Base-by-base conservation (phyloP, 1,140 invertebrate genomes). In the Teleopsis dalmanni region DNA sequence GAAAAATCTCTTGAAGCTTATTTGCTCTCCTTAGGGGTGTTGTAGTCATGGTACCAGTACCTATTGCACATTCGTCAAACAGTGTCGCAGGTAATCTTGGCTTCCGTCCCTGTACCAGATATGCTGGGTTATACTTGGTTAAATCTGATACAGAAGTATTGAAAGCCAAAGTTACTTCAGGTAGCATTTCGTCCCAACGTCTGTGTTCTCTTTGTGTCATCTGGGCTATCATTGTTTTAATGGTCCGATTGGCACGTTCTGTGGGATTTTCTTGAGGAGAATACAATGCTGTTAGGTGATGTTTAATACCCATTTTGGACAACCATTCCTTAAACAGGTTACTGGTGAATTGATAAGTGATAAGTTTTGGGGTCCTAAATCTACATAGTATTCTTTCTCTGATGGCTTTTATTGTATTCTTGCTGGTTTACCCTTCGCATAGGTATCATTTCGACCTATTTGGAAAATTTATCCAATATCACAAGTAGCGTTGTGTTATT, bases 141-240 rank as follows among this genome's bases (percentile, higher is more conserved):
- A 22, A 27, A 14, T 22, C 23, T 9, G 19, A 22, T 25, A 26
- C 16, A 16, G 22, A 11, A 13, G 40, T 22, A 18, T 42, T 42
- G 4, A 42, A 9, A 14, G 40, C 40, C 11, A 42, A 25, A 9
- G 25, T 13, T 27, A 42, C 6, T 14, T 42, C 40, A 14, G 40
- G 22, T 27, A 43, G 23, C 8, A 10, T 4, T n/a, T 42, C 40
- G 21, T 42, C 40, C 40, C 40, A 27, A 6, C 27, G 23, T 26
- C 25, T 7, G 4, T 42, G 40, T 6, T 25, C 16, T 10, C 4
- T 13, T 9, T 27, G 5, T 9, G 40, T 26, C 10, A n/a, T 26
- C 27, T 42, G 40, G 4, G 40, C 40, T 9, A 42, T 42, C 40
- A 42, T 42, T 8, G 40, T 42, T 27, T 42, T 42, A 10, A 42